These are phyloP conservation scores for Tipula vernalis DNA, from an alignment of 2,888 invertebrate species.

Conservation along the genomic window DNA sequence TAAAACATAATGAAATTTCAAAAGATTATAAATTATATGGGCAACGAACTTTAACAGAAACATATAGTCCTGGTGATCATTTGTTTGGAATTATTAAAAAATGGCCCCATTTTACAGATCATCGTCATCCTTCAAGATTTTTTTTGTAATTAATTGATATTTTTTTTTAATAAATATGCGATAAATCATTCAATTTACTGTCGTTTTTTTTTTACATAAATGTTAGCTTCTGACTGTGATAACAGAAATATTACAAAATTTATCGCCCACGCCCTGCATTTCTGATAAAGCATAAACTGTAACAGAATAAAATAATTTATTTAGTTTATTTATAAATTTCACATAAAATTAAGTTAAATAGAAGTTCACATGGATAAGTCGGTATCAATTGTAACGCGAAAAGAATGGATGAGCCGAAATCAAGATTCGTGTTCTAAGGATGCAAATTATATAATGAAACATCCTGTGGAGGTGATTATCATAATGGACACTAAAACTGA, in stretches of 20 bases:
- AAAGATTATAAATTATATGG: slow-evolving; percentile 53
- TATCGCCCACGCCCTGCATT: background rate
- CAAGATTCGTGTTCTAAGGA: background rate
- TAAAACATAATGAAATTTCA: slow-evolving; percentile 42
- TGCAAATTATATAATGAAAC: background rate
- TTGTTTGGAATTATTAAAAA: slow-evolving; percentile 46
- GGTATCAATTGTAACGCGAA: background rate
- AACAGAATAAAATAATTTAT: background rate
- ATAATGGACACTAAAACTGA: background rate
- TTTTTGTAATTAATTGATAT: background rate
- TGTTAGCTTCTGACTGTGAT: background rate
- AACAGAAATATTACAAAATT: background rate
- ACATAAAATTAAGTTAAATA: background rate
- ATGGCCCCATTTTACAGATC: slow-evolving; percentile 47
- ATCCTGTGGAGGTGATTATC: background rate
- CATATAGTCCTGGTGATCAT: slow-evolving; percentile 54
- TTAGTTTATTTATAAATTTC: background rate
- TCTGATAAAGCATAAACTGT: background rate
- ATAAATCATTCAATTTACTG: background rate
- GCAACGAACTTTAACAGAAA: slow-evolving; percentile 51
- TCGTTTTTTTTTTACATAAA: background rate
- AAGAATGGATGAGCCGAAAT: background rate
- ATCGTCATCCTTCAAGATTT: background rate
- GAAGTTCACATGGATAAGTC: background rate
- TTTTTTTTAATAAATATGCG: background rate